phyloP scores from a whole-genome alignment of 2,797 vertebrate species.

The Molossus alvarezi region DNA sequence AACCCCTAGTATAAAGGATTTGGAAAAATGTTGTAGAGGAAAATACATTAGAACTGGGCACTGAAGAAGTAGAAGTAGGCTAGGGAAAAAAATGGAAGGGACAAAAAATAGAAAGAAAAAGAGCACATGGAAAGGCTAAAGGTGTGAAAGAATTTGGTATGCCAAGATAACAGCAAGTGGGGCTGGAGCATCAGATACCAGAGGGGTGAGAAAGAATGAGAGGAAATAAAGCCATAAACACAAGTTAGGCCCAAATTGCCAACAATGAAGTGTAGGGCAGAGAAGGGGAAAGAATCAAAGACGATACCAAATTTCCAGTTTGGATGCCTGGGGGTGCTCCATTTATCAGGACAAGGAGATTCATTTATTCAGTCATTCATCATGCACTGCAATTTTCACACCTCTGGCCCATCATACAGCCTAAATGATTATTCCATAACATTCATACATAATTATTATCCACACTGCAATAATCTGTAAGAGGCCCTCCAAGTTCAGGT shows the following conservation, averaged over 20 bases:
- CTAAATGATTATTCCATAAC: not conserved
- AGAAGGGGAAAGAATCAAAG: not conserved
- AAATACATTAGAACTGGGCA: not conserved
- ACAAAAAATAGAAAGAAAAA: not conserved
- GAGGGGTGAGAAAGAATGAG: rapidly evolving
- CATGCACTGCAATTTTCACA: not conserved
- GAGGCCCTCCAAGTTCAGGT: not conserved
- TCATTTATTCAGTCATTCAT: not conserved
- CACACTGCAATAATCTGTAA: not conserved
- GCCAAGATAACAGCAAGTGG: not conserved
- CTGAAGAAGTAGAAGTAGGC: not conserved
- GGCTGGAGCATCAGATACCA: not conserved
- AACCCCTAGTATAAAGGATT: not conserved
- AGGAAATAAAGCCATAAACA: not conserved
- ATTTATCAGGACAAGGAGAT: not conserved
- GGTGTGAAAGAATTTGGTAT: not conserved
- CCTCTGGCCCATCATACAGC: not conserved
- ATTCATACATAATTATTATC: not conserved
- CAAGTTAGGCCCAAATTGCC: not conserved
- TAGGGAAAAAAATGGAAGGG: not conserved
- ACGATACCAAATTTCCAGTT: not conserved
- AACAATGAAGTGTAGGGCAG: not conserved
- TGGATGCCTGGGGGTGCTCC: not conserved
- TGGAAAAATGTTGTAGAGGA: not conserved
- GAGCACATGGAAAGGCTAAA: not conserved